phyloP scores from a whole-genome alignment of 2,113 vertebrate species.

The Tricholaema leucomelas region DNA sequence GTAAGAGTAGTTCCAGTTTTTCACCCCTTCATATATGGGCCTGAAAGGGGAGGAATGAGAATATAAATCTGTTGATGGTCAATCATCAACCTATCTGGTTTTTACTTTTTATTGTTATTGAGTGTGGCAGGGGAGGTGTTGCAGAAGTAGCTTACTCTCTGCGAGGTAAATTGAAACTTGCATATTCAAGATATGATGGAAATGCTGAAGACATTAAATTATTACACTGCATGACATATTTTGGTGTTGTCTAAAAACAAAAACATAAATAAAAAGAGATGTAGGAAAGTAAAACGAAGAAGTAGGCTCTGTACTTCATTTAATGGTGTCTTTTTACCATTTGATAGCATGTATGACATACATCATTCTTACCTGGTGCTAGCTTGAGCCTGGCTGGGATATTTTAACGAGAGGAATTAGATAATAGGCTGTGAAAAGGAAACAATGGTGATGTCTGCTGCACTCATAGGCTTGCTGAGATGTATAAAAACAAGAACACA shows the following conservation, averaged over 20 bases:
- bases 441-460: too few relatives aligned
- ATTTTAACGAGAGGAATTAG: too few relatives aligned
- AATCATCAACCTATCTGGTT: neutral
- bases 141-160: neutral
- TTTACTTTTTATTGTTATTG: neutral
- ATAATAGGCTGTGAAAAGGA: too few relatives aligned
- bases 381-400: too few relatives aligned
- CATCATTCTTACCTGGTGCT: neutral
- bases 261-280: neutral
- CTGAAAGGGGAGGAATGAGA: neutral
- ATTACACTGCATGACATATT: neutral
- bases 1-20: neutral
- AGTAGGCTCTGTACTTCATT: neutral
- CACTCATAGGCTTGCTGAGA: too few relatives aligned
- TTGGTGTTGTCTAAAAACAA: neutral
- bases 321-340: neutral
- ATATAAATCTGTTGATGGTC: neutral
- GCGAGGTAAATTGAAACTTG: neutral
- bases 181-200: neutral
- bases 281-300: neutral
- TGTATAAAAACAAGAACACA: too few relatives aligned
- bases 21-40: neutral
- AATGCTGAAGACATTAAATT: neutral
- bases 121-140: fast-evolving
- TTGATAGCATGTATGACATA: neutral